These are phyloP conservation scores for Conomelus anceps DNA, from an alignment of 2,888 invertebrate species.

Conservation along the genomic window DNA sequence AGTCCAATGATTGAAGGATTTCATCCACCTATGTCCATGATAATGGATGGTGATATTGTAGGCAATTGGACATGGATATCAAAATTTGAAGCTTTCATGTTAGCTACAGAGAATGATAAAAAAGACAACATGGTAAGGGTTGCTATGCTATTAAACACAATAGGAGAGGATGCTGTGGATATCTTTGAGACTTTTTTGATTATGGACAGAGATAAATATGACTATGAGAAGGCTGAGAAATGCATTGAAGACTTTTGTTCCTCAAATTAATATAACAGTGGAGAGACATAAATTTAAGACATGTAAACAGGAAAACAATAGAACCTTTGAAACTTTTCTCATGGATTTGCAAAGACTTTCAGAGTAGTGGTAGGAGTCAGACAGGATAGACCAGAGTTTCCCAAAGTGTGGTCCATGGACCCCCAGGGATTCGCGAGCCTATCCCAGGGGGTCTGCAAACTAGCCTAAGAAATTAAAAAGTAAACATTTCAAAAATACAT, in stretches of 20 bases:
- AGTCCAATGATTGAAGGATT: too few species aligned
- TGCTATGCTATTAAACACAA: background rate
- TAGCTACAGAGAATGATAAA: background rate
- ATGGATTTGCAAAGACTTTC: background rate
- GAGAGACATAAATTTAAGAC: background rate
- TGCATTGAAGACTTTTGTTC: background rate
- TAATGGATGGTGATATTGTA: background rate
- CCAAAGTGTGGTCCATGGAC: too few species aligned
- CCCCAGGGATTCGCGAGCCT: background rate
- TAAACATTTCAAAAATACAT: too few species aligned
- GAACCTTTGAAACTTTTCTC: background rate
- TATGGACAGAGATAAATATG: background rate
- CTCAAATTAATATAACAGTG: background rate
- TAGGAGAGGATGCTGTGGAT: background rate
- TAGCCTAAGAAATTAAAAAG: too few species aligned
- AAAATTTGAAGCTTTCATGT: background rate
- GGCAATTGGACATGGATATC: background rate
- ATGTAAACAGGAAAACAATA: background rate
- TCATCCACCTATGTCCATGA: too few species aligned
- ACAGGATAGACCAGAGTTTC: background rate
- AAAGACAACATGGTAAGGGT: background rate
- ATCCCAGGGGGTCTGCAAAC: too few species aligned
- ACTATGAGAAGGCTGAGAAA: background rate
- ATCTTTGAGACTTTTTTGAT: background rate
- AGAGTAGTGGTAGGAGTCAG: background rate